These are phyloP conservation scores for Micronycteris hirsuta DNA, from an alignment of 2,113 vertebrate genomes.

Conservation along the genomic window DNA sequence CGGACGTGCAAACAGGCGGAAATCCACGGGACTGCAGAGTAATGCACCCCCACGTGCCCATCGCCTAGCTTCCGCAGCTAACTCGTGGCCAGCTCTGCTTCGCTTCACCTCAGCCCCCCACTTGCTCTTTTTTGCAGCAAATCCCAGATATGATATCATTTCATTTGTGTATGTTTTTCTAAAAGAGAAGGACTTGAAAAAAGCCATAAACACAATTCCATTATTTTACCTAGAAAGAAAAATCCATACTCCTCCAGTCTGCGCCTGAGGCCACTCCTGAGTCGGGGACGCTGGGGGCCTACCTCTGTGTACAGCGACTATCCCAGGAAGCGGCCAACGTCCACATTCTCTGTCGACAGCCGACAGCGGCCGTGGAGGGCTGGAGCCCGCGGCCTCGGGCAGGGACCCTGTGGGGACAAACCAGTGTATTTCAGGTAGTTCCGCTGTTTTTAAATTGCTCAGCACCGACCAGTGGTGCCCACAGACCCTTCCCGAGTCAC, in stretches of 20 bases:
- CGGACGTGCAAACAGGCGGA: rapidly evolving
- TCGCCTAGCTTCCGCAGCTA: not conserved
- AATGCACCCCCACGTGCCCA: rapidly evolving
- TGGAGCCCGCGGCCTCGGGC: not conserved
- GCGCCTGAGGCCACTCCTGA: rapidly evolving
- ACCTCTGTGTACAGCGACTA: not conserved
- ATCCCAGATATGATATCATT: not conserved
- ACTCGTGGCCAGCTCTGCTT: rapidly evolving
- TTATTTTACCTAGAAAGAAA: not conserved
- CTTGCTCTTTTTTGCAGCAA: not conserved
- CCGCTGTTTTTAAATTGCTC: not conserved
- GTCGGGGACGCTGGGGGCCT: not conserved
- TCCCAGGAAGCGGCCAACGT: not conserved
- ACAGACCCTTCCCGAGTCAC: not conserved
- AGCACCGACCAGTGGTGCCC: not conserved
- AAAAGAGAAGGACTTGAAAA: not conserved
- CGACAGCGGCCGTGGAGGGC: rapidly evolving
- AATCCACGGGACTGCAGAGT: rapidly evolving
- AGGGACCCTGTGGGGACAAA: not conserved
- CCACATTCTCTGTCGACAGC: not conserved
- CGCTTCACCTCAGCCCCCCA: not conserved
- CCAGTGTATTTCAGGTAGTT: no score
- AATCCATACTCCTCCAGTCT: rapidly evolving
- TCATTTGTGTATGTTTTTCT: not conserved
- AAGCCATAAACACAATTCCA: not conserved